These are phyloP conservation scores for Teleiodes luculella DNA, from an alignment of 2,888 invertebrate species.

Conservation along the genomic window DNA sequence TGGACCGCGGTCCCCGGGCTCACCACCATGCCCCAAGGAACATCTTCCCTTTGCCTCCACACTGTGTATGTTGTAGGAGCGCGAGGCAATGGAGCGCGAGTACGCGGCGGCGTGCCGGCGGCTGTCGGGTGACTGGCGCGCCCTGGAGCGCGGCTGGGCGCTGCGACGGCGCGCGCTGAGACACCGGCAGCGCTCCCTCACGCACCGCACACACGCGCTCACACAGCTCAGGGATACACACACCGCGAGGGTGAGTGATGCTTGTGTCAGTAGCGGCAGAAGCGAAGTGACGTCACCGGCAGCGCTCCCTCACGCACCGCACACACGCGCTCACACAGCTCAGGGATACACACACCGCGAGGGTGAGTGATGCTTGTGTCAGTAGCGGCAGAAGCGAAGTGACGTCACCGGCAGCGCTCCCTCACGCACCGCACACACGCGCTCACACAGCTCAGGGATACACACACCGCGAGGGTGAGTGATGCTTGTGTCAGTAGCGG, in stretches of 20 bases:
- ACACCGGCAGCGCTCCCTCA: conserved; percentile 73
- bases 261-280: neutral
- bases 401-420: conserved; percentile 77
- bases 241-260: conserved; percentile 63
- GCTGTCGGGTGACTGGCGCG: conserved; percentile 74
- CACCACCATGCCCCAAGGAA: no score
- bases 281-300: no score
- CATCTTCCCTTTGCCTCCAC: no score
- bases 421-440: conserved; percentile 50
- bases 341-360: conserved; percentile 68
- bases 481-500: neutral
- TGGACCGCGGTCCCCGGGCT: no score
- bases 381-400: no score
- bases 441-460: conserved; percentile 68
- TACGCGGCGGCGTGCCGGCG: conserved; percentile 82
- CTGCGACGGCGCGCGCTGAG: conserved; percentile 79
- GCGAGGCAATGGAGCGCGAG: conserved; percentile 81
- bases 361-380: conserved; percentile 51
- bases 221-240: conserved; percentile 70
- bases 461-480: conserved; percentile 72
- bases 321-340: conserved; percentile 71
- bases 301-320: conserved; percentile 54
- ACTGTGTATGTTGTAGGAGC: no score
- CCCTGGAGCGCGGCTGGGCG: conserved; percentile 80
- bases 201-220: conserved; percentile 55